Base-by-base conservation (phyloP, 2,888 invertebrate genomes). In the Pristionchus exspectatus region DNA sequence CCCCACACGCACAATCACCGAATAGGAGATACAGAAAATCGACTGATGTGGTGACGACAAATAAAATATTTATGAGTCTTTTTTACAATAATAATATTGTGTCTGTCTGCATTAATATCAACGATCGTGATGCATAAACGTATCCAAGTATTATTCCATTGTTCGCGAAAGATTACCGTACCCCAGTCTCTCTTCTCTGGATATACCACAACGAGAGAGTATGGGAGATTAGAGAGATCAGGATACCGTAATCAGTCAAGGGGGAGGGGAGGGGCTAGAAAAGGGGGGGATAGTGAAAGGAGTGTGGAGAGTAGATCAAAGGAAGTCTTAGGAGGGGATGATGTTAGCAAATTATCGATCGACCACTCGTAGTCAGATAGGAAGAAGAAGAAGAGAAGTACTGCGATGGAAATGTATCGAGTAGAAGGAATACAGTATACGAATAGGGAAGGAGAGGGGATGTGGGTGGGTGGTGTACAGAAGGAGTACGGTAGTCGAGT, bases 401-500 rank as follows among this genome's bases (percentile, higher is more conserved):
- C 66, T 44, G 69, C 44, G 7, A 66, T 54, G 69, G 69, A 30
- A 87, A 69, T 87, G 54, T 54, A 87, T 44, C 38, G 63, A 50
- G 63, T 54, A 87, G 27, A 38, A 38, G 33, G 87, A 87, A 50
- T 87, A 63, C 81, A 44, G n/a, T 27, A 50, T 10, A 44, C 18
- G 84, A 50, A 14, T 14, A 24, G n/a, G 24, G 12, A 38, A 38
- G 38, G 7, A 63, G 77, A 33, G 33, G 66, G 63, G 38, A n/a
- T n/a, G n/a, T n/a, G n/a, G n/a, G 30, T 9, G 63, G 56, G 33
- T 14, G 56, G 56, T 38, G 84, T 85, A 85, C 84, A 59, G 24
- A 85, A 59, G 59, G 59, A 85, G 84, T 85, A 85, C 84, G 84
- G 84, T 85, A 85, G 84, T 85, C 84, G 84, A 85, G 84, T 85